A percentile compares a stretch with the other conserved stretches of the same genome.
These are phyloP conservation scores for Ophioninae sp. DNA, from an alignment of 2,888 invertebrate genomes.

Conservation along the genomic window DNA sequence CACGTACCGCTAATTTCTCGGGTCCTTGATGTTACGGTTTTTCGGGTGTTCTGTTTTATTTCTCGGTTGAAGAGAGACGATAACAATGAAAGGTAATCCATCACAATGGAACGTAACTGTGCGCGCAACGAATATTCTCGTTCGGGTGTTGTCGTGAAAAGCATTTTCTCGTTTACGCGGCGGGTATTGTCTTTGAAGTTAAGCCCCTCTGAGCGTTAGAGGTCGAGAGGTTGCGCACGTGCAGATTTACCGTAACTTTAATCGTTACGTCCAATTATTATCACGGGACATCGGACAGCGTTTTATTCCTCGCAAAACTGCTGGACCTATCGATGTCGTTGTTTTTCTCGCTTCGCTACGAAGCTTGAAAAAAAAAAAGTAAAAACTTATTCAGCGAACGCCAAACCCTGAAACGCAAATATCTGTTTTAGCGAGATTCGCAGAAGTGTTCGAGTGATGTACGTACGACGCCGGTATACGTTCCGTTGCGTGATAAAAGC, in stretches of 20 bases:
- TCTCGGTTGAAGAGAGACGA: constrained; percentile 11
- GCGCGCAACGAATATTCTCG: constrained; percentile 1
- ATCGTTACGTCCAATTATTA: constrained; percentile 75
- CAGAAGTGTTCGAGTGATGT: constrained; percentile 37
- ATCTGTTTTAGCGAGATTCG: constrained; percentile 25
- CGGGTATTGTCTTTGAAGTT: constrained; percentile 16
- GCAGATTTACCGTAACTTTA: constrained; percentile 77
- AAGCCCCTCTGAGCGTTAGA: constrained; percentile 45
- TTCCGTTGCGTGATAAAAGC: constrained; percentile 32
- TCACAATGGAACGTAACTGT: constrained; percentile 39
- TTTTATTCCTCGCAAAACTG: constrained; percentile 9
- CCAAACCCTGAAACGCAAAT: background rate
- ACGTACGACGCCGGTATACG: background rate
- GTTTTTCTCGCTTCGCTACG: background rate
- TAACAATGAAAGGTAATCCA: constrained; percentile 30
- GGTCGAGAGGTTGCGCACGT: constrained; percentile 67
- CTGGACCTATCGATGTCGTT: background rate
- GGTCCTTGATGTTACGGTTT: background rate
- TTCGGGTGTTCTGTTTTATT: constrained; percentile 8
- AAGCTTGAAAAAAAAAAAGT: background rate
- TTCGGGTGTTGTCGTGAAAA: background rate
- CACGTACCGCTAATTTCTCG: constrained; percentile 22
- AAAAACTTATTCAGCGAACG: background rate
- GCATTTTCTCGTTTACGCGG: background rate
- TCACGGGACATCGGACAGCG: constrained; percentile 37